Conservation (phyloP, 2,888 invertebrate species). For the Dascillus cervinus region DNA sequence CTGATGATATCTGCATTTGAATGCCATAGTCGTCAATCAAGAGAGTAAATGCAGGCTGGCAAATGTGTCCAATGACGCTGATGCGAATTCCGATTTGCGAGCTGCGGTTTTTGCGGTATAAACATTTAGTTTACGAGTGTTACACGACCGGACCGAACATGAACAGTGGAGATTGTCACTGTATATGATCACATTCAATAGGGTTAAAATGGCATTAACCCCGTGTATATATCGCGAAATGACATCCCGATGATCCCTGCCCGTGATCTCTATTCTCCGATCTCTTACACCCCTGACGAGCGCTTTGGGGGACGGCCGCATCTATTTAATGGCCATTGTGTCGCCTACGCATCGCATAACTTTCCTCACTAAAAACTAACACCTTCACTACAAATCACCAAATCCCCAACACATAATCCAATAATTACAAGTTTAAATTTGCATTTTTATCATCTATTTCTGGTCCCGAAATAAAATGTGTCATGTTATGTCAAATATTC, state of each 20-base stretch:
- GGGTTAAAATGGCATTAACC: conserved; percentile 34
- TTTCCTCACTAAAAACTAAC: too few relatives aligned
- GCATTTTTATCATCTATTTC: too few relatives aligned
- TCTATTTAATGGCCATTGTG: too few relatives aligned
- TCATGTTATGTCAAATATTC: too few relatives aligned
- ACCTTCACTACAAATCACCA: too few relatives aligned
- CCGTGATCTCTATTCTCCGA: conserved; percentile 28
- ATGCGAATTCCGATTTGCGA: conserved; percentile 44
- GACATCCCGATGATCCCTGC: conserved; percentile 32
- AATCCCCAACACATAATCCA: too few relatives aligned
- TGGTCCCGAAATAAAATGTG: too few relatives aligned
- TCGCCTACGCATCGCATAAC: too few relatives aligned
- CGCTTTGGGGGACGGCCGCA: background rate
- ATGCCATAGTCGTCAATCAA: conserved; percentile 37
- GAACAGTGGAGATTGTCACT: conserved; percentile 39
- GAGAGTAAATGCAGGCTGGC: conserved; percentile 39
- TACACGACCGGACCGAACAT: conserved; percentile 38
- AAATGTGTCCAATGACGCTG: conserved; percentile 39
- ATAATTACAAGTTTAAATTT: too few relatives aligned
- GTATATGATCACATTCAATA: conserved; percentile 37
- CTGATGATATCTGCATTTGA: background rate
- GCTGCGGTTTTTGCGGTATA: conserved; percentile 46
- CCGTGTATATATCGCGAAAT: conserved; percentile 30
- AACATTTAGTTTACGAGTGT: conserved; percentile 44
- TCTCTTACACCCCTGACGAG: conserved; percentile 15